Evolutionary conservation across 1,140 invertebrate genomes (phyloP), one percentile per base, ranked within the genome.

Genomic region (Dysdera silvatica): DNA sequence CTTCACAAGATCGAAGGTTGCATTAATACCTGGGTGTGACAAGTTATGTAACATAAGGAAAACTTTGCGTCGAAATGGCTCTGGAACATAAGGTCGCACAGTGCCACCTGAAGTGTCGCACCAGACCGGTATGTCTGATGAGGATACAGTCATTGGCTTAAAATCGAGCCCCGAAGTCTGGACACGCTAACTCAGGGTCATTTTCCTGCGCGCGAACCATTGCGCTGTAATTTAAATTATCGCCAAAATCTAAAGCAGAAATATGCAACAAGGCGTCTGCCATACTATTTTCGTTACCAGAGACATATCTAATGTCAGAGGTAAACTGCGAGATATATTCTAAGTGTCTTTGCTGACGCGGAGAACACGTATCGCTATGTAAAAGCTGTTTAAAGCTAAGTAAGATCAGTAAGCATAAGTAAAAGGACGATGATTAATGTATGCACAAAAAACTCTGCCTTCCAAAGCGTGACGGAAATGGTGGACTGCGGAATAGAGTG

Each of bases 261-360:
- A 65, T 59, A n/a, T 48, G 3, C 3, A 60, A 63, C 12, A 67
- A 32, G n/a, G 52, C 8, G 28, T 68, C 65, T 2, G 65, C 59
- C 12, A 52, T n/a, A 14, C 56, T 55, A 51, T 79, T 79, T 2
- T 72, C 61, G 0, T 66, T 51, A 8, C 77, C 75, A 2, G 62
- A 20, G 14, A 79, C 67, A 61, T 77, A 69, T n/a, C 60, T 24
- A 41, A 77, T 74, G 28, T 74, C 63, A 0, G 71, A 74, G 0
- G 72, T 73, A 56, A 74, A 78, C 65, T 77, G 74, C 0, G 69
- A 60, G 14, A 79, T 76, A 20, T 64, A 74, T 54, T 77, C 72
- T 0, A 79, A 55, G 7, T 78, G 71, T 10, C 67, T 7, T 4
- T 14, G 4, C 45, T 75, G 66, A n/a, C 66, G 16, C 2, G 73